These are phyloP conservation scores for Drosophila asahinai DNA, from an alignment of 1,140 invertebrate species.

Conservation along the genomic window DNA sequence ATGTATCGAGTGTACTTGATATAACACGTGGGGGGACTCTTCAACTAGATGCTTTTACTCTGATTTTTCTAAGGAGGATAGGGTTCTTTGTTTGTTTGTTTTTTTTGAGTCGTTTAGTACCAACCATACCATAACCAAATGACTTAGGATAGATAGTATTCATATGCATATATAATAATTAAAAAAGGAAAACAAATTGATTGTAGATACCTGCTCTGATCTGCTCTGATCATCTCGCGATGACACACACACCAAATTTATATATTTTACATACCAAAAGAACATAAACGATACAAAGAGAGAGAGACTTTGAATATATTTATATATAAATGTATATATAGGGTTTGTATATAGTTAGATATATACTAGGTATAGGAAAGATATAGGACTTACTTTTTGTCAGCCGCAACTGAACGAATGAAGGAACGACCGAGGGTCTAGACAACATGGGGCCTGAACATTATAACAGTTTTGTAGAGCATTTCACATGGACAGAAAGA, in stretches of 20 bases:
- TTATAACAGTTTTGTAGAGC: conserved; percentile 56
- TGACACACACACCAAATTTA: conserved; percentile 41
- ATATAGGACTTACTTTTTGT: conserved; percentile 60
- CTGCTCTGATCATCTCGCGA: conserved; percentile 33
- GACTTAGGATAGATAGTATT: conserved; percentile 53
- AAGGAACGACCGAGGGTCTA: conserved; percentile 53
- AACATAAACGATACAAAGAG: conserved; percentile 46
- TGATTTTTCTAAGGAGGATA: conserved; percentile 16
- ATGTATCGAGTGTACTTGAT: conserved; percentile 62
- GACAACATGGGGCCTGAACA: conserved; percentile 41
- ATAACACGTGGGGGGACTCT: conserved; percentile 52
- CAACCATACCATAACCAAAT: conserved; percentile 75
- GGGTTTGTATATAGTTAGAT: conserved; percentile 27
- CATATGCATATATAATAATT: conserved; percentile 48
- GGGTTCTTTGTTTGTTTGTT: conserved; percentile 12
- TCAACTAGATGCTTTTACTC: conserved; percentile 49
- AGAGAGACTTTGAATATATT: conserved; percentile 27
- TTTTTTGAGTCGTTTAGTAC: conserved; percentile 35
- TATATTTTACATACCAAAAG: conserved; percentile 52
- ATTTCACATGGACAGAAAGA: conserved; percentile 44
- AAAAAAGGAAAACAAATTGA: conserved; percentile 55
- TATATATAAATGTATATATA: conserved; percentile 25
- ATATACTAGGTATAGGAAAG: conserved; percentile 40
- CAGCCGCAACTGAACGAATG: conserved; percentile 54
- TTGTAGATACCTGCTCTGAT: conserved; percentile 77